These are phyloP conservation scores for Palythoa heliodiscus DNA, from an alignment of 92 coral and sea anemone species.

Conservation along the genomic window DNA sequence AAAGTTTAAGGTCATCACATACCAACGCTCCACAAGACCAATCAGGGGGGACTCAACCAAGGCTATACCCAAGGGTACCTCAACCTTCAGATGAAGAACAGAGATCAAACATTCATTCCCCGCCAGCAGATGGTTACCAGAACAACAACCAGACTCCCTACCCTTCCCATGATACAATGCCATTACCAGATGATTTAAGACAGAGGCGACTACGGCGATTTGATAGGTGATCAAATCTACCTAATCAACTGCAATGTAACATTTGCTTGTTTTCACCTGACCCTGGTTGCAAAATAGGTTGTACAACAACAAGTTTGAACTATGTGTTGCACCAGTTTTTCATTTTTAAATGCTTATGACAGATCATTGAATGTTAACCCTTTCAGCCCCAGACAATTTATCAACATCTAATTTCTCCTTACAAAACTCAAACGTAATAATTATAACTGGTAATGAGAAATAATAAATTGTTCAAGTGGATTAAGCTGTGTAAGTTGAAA, in stretches of 20 bases:
- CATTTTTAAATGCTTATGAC: too few relatives aligned
- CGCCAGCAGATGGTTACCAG: constrained; percentile 46
- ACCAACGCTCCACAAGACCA: constrained; percentile 33
- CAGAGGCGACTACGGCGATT: constrained; percentile 72
- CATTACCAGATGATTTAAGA: constrained; percentile 64
- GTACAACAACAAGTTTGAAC: too few relatives aligned
- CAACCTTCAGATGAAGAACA: constrained; percentile 10
- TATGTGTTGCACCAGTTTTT: too few relatives aligned
- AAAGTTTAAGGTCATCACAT: constrained; percentile 57
- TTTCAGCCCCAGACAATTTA: too few relatives aligned
- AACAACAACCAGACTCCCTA: constrained; percentile 42
- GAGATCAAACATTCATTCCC: constrained; percentile 28
- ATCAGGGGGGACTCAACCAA: constrained; percentile 20
- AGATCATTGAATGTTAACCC: too few relatives aligned
- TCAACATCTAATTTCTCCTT: too few relatives aligned
- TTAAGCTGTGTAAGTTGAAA: too few relatives aligned
- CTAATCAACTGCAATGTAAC: neutral
- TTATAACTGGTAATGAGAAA: too few relatives aligned
- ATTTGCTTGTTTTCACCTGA: neutral
- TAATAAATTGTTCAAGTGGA: too few relatives aligned
- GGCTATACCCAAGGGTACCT: constrained; percentile 75
- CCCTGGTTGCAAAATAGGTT: too few relatives aligned
- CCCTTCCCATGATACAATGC: constrained; percentile 51
- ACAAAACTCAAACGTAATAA: too few relatives aligned
- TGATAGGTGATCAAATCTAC: constrained; percentile 40